Conservation (phyloP, 2,113 vertebrate species). For the Odobenus rosmarus region DNA sequence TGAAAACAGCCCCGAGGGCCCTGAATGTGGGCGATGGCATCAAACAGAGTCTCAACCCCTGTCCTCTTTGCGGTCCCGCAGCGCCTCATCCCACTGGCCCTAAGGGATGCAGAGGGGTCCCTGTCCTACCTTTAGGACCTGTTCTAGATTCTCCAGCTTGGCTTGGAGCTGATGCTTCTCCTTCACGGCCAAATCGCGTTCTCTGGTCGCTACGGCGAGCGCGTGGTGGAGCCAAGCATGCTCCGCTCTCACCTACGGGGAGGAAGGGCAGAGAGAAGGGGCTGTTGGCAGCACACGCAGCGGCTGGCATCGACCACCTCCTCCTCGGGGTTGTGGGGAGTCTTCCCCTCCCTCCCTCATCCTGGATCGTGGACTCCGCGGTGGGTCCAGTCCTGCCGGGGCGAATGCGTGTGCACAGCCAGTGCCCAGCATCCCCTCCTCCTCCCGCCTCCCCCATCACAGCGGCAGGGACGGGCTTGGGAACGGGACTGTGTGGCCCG, state of each 20-base stretch:
- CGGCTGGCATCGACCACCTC: fast-evolving
- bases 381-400: background rate
- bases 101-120: too few species aligned
- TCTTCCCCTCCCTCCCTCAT: background rate
- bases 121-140: slow-evolving; percentile 96
- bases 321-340: background rate
- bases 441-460: background rate
- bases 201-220: slow-evolving; percentile 90
- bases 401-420: background rate
- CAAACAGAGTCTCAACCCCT: fast-evolving
- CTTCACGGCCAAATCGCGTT: slow-evolving; percentile 92
- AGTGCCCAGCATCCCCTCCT: fast-evolving
- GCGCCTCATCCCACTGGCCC: background rate
- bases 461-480: background rate
- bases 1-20: background rate
- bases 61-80: fast-evolving
- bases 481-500: background rate
- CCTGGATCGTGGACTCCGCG: fast-evolving
- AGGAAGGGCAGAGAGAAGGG: too few species aligned
- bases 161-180: slow-evolving; percentile 94
- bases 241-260: slow-evolving; percentile 90
- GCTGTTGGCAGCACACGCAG: fast-evolving
- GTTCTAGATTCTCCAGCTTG: slow-evolving; percentile 99
- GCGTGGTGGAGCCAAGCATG: slow-evolving; percentile 90
- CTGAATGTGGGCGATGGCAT: background rate